Conservation (phyloP, 2,888 invertebrate genomes). For the Dasypogon diadema region DNA sequence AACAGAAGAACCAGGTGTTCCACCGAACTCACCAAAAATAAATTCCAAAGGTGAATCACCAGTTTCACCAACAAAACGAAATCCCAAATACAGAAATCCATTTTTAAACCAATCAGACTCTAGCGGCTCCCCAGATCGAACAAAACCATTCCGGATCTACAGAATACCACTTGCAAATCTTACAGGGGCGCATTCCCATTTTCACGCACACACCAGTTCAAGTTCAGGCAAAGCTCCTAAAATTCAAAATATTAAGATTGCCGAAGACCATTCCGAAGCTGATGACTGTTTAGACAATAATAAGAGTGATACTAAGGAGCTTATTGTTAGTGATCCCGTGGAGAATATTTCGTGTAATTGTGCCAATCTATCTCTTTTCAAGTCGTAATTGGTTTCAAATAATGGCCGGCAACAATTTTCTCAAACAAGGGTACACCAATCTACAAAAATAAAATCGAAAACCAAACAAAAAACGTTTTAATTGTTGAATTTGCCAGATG, state of each 20-base stretch:
- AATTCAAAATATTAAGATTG: conserved; percentile 55
- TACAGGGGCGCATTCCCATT: conserved; percentile 63
- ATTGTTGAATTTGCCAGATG: conserved; percentile 32
- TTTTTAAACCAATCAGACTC: conserved; percentile 56
- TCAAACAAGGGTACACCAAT: background rate
- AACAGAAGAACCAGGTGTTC: conserved; percentile 57
- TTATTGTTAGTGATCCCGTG: conserved; percentile 51
- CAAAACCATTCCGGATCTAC: conserved; percentile 63
- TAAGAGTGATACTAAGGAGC: conserved; percentile 29
- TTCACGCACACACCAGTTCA: conserved; percentile 60
- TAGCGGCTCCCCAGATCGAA: conserved; percentile 60
- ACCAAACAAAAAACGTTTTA: background rate
- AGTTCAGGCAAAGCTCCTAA: conserved; percentile 28
- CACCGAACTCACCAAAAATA: conserved; percentile 62
- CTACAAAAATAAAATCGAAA: conserved; percentile 2
- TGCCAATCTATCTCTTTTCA: conserved; percentile 56
- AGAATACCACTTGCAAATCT: conserved; percentile 63
- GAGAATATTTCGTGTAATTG: conserved; percentile 56
- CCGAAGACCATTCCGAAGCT: conserved; percentile 55
- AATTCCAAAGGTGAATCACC: conserved; percentile 58
- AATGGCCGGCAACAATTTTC: background rate
- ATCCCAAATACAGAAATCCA: conserved; percentile 60
- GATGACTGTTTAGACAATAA: conserved; percentile 51
- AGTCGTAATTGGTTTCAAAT: conserved; percentile 36
- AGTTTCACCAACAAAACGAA: conserved; percentile 62